A percentile compares a stretch with the other conserved stretches of the same genome.
These are phyloP conservation scores for Ptychoptera contaminata DNA, from an alignment of 2,888 invertebrate species.

Conservation along the genomic window DNA sequence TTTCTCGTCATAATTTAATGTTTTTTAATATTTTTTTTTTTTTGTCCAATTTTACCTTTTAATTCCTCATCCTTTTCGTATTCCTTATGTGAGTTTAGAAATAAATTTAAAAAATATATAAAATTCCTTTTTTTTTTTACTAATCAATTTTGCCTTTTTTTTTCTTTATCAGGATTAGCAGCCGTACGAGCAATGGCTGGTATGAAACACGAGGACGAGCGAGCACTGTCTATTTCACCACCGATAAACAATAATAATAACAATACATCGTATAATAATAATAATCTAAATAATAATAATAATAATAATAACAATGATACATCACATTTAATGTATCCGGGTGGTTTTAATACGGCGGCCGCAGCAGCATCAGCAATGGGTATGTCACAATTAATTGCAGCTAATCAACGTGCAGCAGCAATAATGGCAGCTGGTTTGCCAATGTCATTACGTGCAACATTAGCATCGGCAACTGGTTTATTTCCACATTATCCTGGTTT, in stretches of 20 bases:
- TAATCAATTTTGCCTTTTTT: conserved; percentile 1
- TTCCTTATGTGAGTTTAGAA: background rate
- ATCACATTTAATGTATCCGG: conserved; percentile 22
- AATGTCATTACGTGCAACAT: conserved; percentile 19
- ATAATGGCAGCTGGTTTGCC: conserved; percentile 29
- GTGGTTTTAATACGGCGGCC: conserved; percentile 14
- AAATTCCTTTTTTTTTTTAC: too few relatives aligned
- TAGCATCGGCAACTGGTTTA: conserved; percentile 21
- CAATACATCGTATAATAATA: background rate
- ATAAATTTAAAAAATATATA: background rate
- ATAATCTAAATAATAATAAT: background rate
- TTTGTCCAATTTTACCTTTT: background rate
- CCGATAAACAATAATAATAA: conserved; percentile 24
- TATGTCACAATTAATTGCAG: conserved; percentile 25
- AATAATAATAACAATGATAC: conserved; percentile 1
- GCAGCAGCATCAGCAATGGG: conserved; percentile 29
- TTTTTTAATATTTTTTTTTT: background rate
- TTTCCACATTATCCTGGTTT: conserved; percentile 29
- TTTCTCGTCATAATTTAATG: background rate
- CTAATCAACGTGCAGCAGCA: conserved; percentile 23
- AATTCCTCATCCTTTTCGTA: background rate
- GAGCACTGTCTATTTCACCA: conserved; percentile 25
- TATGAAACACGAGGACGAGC: conserved; percentile 29
- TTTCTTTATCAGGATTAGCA: conserved; percentile 22
- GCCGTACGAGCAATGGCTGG: conserved; percentile 25